These are phyloP conservation scores for Odocoileus virginianus DNA, from an alignment of 2,113 vertebrate genomes.

Conservation along the genomic window DNA sequence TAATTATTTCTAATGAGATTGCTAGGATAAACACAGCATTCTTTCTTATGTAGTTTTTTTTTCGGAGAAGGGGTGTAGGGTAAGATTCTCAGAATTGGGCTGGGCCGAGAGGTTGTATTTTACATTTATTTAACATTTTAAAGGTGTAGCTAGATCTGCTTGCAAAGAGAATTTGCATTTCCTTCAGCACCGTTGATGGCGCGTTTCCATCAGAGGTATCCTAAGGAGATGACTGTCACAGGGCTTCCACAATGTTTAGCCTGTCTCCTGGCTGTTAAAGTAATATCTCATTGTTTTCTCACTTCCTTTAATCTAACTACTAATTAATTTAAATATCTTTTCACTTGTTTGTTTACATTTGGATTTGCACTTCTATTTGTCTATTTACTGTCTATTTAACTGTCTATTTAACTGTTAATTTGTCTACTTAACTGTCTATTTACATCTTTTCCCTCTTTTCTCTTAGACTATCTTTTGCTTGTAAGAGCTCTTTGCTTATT, in stretches of 20 bases:
- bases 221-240: not conserved
- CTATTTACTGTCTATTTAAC: too few species aligned
- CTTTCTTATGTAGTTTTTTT: not conserved
- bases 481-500: not conserved
- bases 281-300: not conserved
- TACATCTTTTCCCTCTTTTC: not conserved
- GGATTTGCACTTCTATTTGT: not conserved
- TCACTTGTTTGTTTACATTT: not conserved
- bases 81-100: not conserved
- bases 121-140: not conserved
- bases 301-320: not conserved
- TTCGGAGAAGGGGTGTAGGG: rapidly evolving
- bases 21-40: not conserved
- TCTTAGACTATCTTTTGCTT: not conserved
- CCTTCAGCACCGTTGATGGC: not conserved
- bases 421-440: not conserved
- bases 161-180: not conserved
- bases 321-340: not conserved
- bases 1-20: not conserved
- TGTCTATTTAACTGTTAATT: not conserved
- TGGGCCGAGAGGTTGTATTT: not conserved
- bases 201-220: not conserved
- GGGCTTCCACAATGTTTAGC: not conserved
- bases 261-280: not conserved
- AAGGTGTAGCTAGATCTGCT: not conserved